phyloP scores from a whole-genome alignment of 2,888 invertebrate genomes.

The Colletes collaris region DNA sequence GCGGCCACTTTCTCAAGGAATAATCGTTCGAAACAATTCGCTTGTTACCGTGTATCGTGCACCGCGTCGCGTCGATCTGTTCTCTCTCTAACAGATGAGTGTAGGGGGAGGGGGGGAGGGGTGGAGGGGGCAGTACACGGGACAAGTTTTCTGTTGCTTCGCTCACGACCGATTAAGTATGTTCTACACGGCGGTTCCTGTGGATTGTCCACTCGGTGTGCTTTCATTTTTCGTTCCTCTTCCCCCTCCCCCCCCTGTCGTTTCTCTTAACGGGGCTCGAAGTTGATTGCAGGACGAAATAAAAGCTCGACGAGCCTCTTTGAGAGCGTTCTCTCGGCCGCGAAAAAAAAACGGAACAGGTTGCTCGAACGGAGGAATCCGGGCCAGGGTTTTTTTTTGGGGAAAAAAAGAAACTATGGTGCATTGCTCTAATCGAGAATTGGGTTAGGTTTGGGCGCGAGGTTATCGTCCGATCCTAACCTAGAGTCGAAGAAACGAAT shows the following conservation, averaged over 20 bases:
- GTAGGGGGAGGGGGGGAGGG: too few relatives aligned
- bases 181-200: constrained; percentile 43
- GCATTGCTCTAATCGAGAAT: too few relatives aligned
- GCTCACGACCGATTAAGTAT: constrained; percentile 60
- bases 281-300: constrained; percentile 52
- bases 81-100: constrained; percentile 1
- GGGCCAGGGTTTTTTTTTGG: background rate
- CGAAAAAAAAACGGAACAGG: background rate
- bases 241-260: constrained; percentile 25
- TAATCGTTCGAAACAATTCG: constrained; percentile 50
- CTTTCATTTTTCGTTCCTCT: constrained; percentile 45
- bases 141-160: constrained; percentile 58
- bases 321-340: constrained; percentile 15
- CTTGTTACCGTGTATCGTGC: constrained; percentile 34
- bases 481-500: too few relatives aligned
- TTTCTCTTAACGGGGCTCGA: constrained; percentile 49
- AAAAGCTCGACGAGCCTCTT: constrained; percentile 34
- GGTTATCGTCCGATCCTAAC: too few relatives aligned
- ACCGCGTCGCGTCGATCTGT: constrained; percentile 10
- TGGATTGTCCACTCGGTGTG: constrained; percentile 26
- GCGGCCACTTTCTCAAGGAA: constrained; percentile 35
- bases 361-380: background rate
- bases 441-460: too few relatives aligned
- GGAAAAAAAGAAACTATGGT: background rate
- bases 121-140: constrained; percentile 12